Percentiles rank a stretch among this genome's conserved stretches.
Evolutionary conservation across 1,140 invertebrate genomes (phyloP).

Genomic region (Drosophila funebris): DNA sequence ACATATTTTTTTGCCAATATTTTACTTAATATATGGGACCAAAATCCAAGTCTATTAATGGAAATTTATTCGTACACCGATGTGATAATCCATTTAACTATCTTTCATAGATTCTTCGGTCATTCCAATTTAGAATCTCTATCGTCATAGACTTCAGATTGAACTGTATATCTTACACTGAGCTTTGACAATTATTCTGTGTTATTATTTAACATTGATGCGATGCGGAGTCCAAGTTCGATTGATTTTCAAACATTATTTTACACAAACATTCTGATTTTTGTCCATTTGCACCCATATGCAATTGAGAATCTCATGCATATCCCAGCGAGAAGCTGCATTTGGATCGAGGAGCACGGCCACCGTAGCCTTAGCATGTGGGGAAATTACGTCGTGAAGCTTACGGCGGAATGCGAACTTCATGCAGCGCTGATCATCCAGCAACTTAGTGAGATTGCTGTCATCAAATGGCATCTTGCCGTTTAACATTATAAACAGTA

Average conservation of each 20-base stretch:
- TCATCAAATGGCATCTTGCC: conserved; percentile 96
- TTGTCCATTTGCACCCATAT: conserved; percentile 86
- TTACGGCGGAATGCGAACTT: conserved; percentile 91
- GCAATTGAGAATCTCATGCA: conserved; percentile 88
- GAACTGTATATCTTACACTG: neutral
- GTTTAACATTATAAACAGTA: conserved; percentile 93
- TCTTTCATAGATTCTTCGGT: neutral
- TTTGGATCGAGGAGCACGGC: conserved; percentile 91
- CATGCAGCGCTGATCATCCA: conserved; percentile 90
- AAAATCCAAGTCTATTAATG: neutral
- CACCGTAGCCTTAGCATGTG: conserved; percentile 89
- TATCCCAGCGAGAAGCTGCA: conserved; percentile 88
- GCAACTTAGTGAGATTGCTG: conserved; percentile 89
- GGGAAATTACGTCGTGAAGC: conserved; percentile 87
- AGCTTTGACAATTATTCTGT: neutral
- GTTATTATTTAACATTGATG: no score
- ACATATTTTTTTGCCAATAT: neutral
- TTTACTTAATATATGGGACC: neutral
- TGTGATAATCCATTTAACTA: neutral
- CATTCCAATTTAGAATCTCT: neutral
- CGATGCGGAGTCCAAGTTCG: neutral
- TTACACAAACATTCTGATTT: neutral
- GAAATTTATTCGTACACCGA: neutral
- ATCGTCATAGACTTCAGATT: neutral
- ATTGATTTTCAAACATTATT: neutral